Evolutionary conservation across 2,797 vertebrate species (phyloP).

Genomic region (Erethizon dorsatum): DNA sequence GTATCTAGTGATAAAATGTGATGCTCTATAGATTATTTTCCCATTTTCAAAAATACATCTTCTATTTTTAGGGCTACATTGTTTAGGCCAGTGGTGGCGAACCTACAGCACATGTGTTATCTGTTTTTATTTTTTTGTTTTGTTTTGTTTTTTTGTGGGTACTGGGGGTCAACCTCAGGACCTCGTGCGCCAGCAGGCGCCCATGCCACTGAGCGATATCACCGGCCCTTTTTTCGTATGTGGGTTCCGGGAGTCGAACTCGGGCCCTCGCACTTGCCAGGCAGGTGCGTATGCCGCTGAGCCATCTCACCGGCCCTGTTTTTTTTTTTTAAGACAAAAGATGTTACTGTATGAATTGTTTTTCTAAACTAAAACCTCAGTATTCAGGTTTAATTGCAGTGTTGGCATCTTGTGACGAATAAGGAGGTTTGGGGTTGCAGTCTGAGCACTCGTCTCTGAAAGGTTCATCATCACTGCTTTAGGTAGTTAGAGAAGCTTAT

Average conservation of each 20-base stretch:
- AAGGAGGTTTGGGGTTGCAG: neutral
- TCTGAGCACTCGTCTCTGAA: neutral
- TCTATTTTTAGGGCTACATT: neutral
- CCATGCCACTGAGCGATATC: no score
- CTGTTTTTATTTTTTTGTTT: neutral
- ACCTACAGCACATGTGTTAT: neutral
- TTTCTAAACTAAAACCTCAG: neutral
- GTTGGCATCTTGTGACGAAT: neutral
- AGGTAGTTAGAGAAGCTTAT: neutral
- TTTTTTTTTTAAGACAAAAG: neutral
- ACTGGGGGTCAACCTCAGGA: no score
- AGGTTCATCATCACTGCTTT: neutral
- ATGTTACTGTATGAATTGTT: neutral
- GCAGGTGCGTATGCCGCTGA: no score
- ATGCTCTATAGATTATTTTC: neutral
- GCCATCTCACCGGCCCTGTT: no score
- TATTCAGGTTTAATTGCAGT: neutral
- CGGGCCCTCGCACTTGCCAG: no score
- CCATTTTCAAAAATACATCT: slow-evolving; percentile 8
- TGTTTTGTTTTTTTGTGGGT: no score
- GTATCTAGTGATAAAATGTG: neutral
- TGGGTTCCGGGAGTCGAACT: no score
- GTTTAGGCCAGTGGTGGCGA: neutral
- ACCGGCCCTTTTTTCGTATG: no score
- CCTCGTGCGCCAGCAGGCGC: no score